phyloP scores from a whole-genome alignment of 2,888 invertebrate genomes.

The Phymatocera aterrima region DNA sequence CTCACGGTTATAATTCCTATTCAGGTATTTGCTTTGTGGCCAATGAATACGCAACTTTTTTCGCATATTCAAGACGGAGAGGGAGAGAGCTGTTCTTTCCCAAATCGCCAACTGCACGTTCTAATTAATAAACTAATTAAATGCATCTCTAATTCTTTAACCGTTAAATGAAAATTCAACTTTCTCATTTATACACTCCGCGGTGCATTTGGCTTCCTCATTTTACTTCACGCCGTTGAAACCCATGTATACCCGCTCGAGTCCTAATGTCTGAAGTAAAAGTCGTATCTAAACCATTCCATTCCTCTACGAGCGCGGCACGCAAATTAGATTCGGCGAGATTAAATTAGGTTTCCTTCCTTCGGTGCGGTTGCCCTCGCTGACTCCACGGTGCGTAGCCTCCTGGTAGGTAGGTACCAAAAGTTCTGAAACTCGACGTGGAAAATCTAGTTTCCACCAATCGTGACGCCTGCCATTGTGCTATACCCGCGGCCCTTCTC shows the following conservation, averaged over 20 bases:
- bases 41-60: too few species aligned
- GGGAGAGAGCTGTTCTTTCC: too few species aligned
- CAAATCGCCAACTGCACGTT: too few species aligned
- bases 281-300: not conserved
- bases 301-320: not conserved
- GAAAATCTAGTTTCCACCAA: slow-evolving; percentile 38
- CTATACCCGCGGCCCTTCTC: not conserved
- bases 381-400: slow-evolving; percentile 1
- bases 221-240: not conserved
- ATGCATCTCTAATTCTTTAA: too few species aligned
- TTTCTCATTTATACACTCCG: too few species aligned
- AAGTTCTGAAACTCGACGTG: slow-evolving; percentile 38
- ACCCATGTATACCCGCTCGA: not conserved
- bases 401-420: slow-evolving; percentile 4
- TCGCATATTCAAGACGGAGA: too few species aligned
- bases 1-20: not conserved
- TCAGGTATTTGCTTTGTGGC: not conserved
- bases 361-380: slow-evolving; percentile 14
- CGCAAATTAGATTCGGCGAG: slow-evolving; percentile 40
- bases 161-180: too few species aligned
- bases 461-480: slow-evolving; percentile 23
- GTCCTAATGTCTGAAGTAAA: slow-evolving; percentile 18
- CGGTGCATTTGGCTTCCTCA: not conserved
- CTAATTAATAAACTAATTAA: too few species aligned
- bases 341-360: slow-evolving; percentile 45